phyloP scores from a whole-genome alignment of 2,797 vertebrate species.

The Notamacropus eugenii region DNA sequence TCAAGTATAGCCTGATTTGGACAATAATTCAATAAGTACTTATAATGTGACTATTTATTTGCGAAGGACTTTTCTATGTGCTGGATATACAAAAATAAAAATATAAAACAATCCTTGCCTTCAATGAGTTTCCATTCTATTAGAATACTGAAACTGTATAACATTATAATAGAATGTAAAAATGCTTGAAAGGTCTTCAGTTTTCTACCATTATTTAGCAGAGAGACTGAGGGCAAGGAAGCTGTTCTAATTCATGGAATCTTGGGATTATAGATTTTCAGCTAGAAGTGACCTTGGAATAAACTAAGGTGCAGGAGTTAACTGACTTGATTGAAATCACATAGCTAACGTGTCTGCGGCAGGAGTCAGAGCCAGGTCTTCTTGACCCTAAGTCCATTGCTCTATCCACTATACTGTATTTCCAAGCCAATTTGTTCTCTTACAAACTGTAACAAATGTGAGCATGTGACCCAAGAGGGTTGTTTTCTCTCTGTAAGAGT shows the following conservation, averaged over 20 bases:
- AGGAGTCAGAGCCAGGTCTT: background rate
- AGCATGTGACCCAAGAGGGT: background rate
- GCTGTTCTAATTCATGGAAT: background rate
- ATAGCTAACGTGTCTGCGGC: background rate
- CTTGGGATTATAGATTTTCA: background rate
- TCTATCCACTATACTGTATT: background rate
- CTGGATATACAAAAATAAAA: background rate
- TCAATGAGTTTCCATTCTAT: background rate
- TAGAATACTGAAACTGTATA: background rate
- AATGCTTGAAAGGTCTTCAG: background rate
- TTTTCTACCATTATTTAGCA: background rate
- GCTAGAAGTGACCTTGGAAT: background rate
- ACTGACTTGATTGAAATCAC: background rate
- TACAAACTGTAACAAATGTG: background rate
- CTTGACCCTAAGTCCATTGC: background rate
- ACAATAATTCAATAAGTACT: background rate
- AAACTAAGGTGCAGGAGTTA: background rate
- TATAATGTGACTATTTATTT: background rate
- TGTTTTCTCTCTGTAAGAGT: background rate
- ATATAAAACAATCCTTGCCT: background rate
- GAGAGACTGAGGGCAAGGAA: background rate
- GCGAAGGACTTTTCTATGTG: background rate
- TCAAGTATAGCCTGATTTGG: background rate
- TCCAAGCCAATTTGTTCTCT: background rate
- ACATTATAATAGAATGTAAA: background rate